Evolutionary conservation across 2,797 vertebrate genomes (phyloP), one percentile per base, ranked within the genome.

Genomic region (Adelosebastes latens): DNA sequence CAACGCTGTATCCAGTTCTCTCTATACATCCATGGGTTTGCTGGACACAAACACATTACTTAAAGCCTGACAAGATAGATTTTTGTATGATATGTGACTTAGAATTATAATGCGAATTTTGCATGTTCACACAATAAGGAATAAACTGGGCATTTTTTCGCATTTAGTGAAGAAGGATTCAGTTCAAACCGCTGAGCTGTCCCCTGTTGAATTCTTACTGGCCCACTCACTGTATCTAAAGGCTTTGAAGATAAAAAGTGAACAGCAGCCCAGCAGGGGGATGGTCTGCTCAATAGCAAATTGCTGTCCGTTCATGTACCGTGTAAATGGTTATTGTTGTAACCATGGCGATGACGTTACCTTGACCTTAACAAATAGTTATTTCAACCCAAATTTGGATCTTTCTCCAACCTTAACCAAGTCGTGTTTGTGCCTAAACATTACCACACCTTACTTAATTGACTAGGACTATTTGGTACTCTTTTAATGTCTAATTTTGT

Each of bases 281-380:
- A 78, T 14, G 34, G 72, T 84, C 73, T 68, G 79, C 72, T 77
- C 61, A 70, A 83, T 34, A 65, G 55, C 85, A 87, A 72, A 72
- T 68, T 66, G 88, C 75, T 82, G 75, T 88, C 76, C 72, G 71
- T 73, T 76, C 63, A 82, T 87, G 71, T 66, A 80, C 73, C 24
- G 8, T 91, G 83, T 85, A 75, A 91, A 89, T 84, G n/a, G 16
- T 49, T 49, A 49, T 63, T 31, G n/a, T 29, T 55, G 18, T 42
- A 20, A 24, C 20, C 25, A 39, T 24, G 32, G 8, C 0, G 14
- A 39, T 8, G 1, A 59, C 22, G 20, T 13, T 31, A n/a, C 5
- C 5, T 20, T 55, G 24, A 59, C n/a, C 8, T 55, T 31, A 6
- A 24, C 8, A 22, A 36, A 22, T 8, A 3, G 3, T 49, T 60